Evolutionary conservation across 2,888 invertebrate species (phyloP).

Genomic region (Monochamus alternatus): DNA sequence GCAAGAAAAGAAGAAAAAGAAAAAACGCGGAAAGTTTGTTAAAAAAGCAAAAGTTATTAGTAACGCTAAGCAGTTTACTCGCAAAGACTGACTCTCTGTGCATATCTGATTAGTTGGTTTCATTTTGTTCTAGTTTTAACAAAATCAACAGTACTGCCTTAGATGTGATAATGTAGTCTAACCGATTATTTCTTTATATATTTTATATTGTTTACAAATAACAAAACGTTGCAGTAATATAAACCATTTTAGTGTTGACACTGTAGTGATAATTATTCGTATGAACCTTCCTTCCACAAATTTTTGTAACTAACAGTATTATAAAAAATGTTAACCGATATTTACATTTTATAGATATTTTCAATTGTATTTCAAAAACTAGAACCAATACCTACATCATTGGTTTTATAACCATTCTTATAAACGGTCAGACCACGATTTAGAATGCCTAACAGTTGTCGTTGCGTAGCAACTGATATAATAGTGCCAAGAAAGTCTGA

Average conservation of each 20-base stretch:
- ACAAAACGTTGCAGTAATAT: constrained; percentile 4
- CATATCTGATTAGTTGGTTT: constrained; percentile 36
- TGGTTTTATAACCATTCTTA: no score
- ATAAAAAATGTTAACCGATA: no score
- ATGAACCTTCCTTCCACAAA: no score
- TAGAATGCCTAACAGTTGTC: no score
- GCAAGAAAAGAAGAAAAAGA: constrained; percentile 61
- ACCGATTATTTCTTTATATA: constrained; percentile 8
- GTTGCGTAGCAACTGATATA: no score
- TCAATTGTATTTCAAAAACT: no score
- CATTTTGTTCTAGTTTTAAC: constrained; percentile 16
- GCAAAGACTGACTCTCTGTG: constrained; percentile 54
- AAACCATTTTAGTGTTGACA: not conserved
- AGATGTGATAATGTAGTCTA: constrained; percentile 53
- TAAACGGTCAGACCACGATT: no score
- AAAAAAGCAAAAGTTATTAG: constrained; percentile 64
- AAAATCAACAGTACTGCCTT: constrained; percentile 56
- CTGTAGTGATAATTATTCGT: no score
- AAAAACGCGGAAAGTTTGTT: constrained; percentile 61
- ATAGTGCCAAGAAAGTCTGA: no score
- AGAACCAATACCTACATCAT: no score
- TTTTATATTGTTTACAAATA: not conserved
- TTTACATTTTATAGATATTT: no score
- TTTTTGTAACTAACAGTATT: no score
- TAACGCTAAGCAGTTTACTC: constrained; percentile 57